Base-by-base conservation (phyloP, 2,888 invertebrate genomes). In the Drosophila infuscata region DNA sequence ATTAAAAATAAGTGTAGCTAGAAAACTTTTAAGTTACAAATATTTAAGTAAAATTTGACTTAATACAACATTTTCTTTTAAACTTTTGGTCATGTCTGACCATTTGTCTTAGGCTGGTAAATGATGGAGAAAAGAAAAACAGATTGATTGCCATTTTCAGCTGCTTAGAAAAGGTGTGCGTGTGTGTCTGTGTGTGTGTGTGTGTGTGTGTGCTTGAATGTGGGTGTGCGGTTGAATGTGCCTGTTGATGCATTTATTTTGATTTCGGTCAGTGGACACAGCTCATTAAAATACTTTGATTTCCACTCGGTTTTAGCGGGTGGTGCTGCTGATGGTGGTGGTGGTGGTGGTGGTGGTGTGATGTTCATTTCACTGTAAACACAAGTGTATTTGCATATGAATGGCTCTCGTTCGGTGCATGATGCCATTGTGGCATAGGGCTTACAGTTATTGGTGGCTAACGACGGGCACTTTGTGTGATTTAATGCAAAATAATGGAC, bases 401-500 rank as follows among this genome's bases (percentile, higher is more conserved):
- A 46, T 57, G 30, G 38, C 35, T 20, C 11, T 53, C 25, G 20
- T 53, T 46, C 46, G 29, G 56, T 32, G 56, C 25, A 25, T 25
- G n/a, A 29, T 30, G n/a, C 7, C 38, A 41, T 57, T 43, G 57
- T 57, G 17, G 25, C 20, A 25, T 38, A 3, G 29, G 43, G 43
- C 57, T 41, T 41, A 41, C 30, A 38, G 54, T 46, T 63, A 36
- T 57, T 63, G 57, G 48, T 51, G 51, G 49, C 65, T 58, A 56
- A 67, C 35, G 33, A 52, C 29, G 25, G 41, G 32, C 67, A 67
- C 58, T 75, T 56, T 54, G 36, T 36, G 59, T 36, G 73, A 73
- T 77, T 81, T 77, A 73, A 81, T 77, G 68, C 62, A 60, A 66
- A 81, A 78, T 76, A 78, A 78, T 81, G 68, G 73, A 59, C 64